Base-by-base conservation (phyloP, 92 coral and sea anemone species). In the Palythoa grandis region DNA sequence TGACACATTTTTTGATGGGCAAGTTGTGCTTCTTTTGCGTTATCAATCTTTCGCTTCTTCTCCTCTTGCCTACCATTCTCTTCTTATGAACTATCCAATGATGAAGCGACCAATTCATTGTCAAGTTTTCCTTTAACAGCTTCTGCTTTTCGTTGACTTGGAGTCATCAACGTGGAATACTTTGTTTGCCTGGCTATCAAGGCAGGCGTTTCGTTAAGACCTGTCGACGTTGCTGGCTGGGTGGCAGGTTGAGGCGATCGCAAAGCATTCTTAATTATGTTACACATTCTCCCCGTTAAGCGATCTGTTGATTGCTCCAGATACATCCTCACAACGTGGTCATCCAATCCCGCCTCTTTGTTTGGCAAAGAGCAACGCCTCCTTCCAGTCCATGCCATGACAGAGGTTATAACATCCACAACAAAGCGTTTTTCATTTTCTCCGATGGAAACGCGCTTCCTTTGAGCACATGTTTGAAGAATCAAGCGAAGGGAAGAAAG, bases 1-100 rank as follows among this genome's bases (percentile, higher is more conserved):
- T 84, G 85, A 60, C 91, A 89, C 91, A 88, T 88, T 69, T 88
- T 84, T 40, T 29, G 85, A 82, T 84, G 91, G 37, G 85, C 88
- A 56, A 22, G 80, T n/a, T 82, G 87, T n/a, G 91, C 91, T 78
- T 83, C 78, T 56, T 84, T 84, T 65, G 88, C 88, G 7, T 57
- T 16, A 38, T 66, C 78, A 13, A 83, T 56, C 74, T 83, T 82
- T 37, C 76, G 72, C 20, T 40, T 84, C 56, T 72, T 84, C 80
- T 72, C 74, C 70, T 53, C 75, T 70, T 14, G 20, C 17, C 67
- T 74, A 43, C 86, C 66, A 52, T 52, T 85, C 58, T 85, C 89
- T 77, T 77, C 79, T 72, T 52, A 75, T n/a, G 35, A 79, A 17
- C 47, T 79, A 79, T 66, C 71, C 71, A 20, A 35, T 66, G 71